Percentiles rank a stretch among this genome's conserved stretches.
These are phyloP conservation scores for Paralinhomoeus sp. DNA, from an alignment of 2,888 invertebrate species.

Conservation along the genomic window DNA sequence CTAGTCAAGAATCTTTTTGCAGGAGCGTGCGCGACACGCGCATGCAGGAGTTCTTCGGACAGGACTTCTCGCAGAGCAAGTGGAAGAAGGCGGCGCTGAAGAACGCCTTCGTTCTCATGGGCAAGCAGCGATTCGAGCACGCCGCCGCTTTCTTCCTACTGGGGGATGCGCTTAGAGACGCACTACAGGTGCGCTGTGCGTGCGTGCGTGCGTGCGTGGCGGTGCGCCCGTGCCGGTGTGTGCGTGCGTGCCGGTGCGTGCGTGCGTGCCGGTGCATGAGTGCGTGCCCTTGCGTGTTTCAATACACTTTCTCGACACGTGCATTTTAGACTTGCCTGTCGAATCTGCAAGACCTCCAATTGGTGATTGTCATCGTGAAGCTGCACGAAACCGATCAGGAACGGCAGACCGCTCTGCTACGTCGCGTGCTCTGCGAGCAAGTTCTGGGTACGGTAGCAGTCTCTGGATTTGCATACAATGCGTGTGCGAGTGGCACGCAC, in stretches of 20 bases:
- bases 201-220: too few species aligned
- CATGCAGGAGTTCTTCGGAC: slow-evolving; percentile 81
- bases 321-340: slow-evolving; percentile 48
- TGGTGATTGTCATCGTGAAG: slow-evolving; percentile 76
- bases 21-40: slow-evolving; percentile 60
- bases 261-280: too few species aligned
- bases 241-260: too few species aligned
- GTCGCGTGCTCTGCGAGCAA: slow-evolving; percentile 6
- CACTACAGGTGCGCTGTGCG: slow-evolving; percentile 49
- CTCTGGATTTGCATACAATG: too few species aligned
- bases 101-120: slow-evolving; percentile 84
- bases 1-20: slow-evolving; percentile 3
- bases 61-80: slow-evolving; percentile 71
- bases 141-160: slow-evolving; percentile 94
- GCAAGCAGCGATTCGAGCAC: slow-evolving; percentile 83
- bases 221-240: too few species aligned
- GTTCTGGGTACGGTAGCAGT: too few species aligned
- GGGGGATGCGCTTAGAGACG: slow-evolving; percentile 77
- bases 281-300: too few species aligned
- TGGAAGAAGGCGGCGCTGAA: slow-evolving; percentile 94
- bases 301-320: background rate
- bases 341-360: slow-evolving; percentile 74
- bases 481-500: too few species aligned
- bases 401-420: slow-evolving; percentile 31
- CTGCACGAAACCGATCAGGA: slow-evolving; percentile 55